Evolutionary conservation across 2,113 vertebrate genomes (phyloP).

Genomic region (Thunnus maccoyii): DNA sequence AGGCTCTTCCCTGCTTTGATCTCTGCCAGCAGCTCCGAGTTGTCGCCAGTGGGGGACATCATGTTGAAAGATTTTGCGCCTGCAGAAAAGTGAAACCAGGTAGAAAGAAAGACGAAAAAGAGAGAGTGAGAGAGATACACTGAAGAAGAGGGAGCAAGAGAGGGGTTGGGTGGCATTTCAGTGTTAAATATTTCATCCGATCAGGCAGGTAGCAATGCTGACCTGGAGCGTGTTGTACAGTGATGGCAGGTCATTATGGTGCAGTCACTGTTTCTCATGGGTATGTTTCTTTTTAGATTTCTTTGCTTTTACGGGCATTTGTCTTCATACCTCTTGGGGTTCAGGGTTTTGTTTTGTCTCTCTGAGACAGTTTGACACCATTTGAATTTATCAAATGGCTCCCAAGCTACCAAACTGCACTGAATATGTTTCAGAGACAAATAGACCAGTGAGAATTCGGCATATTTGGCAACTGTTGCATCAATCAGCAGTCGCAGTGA

Average conservation of each 20-base stretch:
- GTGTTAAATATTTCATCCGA: slow-evolving; percentile 78
- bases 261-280: slow-evolving; percentile 7
- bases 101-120: slow-evolving; percentile 50
- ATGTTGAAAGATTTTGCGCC: slow-evolving; percentile 99
- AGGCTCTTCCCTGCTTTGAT: slow-evolving; percentile 97
- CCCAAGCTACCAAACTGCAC: neutral
- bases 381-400: neutral
- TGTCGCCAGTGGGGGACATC: slow-evolving; percentile 98
- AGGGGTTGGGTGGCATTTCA: slow-evolving; percentile 68
- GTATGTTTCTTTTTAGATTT: slow-evolving; percentile 19
- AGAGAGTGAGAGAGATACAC: slow-evolving; percentile 50
- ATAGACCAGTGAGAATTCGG: neutral
- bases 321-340: neutral
- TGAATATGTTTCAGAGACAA: slow-evolving; percentile 5
- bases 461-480: slow-evolving; percentile 14
- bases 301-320: slow-evolving; percentile 1
- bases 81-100: slow-evolving; percentile 77
- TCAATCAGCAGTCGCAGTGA: slow-evolving; percentile 21
- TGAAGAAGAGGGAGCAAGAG: slow-evolving; percentile 43
- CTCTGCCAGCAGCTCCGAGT: slow-evolving; percentile 97
- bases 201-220: slow-evolving; percentile 65
- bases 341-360: neutral
- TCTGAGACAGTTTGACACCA: neutral
- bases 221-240: slow-evolving; percentile 44
- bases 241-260: slow-evolving; percentile 47